phyloP scores from a whole-genome alignment of 2,797 vertebrate genomes.

The Pampus argenteus region DNA sequence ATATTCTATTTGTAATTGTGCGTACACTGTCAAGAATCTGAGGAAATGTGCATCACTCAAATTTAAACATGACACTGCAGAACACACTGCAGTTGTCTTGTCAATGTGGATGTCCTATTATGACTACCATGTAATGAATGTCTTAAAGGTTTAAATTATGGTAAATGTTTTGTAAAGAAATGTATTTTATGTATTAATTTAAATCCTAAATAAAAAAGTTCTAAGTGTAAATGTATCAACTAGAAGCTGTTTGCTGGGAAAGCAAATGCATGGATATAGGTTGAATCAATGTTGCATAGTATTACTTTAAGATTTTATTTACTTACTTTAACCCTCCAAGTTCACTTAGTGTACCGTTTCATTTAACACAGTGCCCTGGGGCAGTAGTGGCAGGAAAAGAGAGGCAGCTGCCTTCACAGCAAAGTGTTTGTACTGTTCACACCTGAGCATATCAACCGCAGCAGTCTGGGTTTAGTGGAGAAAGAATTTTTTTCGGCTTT shows the following conservation, averaged over 20 bases:
- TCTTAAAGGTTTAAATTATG: not conserved
- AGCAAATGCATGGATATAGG: constrained; percentile 11
- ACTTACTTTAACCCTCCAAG: constrained; percentile 8
- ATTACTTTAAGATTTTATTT: constrained; percentile 30
- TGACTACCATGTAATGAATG: not conserved
- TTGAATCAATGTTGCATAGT: constrained; percentile 44
- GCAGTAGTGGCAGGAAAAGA: constrained; percentile 25
- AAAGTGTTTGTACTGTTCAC: constrained; percentile 38
- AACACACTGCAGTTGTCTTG: not conserved
- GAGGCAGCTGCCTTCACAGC: constrained; percentile 33
- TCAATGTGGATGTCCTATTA: not conserved
- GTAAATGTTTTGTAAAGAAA: not conserved
- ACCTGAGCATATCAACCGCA: constrained; percentile 44
- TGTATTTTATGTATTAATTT: no score
- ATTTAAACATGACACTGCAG: not conserved
- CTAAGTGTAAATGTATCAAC: not conserved
- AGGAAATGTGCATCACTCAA: constrained; percentile 3
- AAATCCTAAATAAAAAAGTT: not conserved
- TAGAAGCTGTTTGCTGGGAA: not conserved
- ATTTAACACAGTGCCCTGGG: constrained; percentile 38
- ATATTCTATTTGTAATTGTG: not conserved
- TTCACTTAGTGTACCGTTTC: constrained; percentile 38
- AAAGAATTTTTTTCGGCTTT: constrained; percentile 57
- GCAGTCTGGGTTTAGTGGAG: constrained; percentile 60
- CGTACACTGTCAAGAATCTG: not conserved